These are phyloP conservation scores for Halictus ligatus DNA, from an alignment of 2,888 invertebrate genomes.

Conservation along the genomic window DNA sequence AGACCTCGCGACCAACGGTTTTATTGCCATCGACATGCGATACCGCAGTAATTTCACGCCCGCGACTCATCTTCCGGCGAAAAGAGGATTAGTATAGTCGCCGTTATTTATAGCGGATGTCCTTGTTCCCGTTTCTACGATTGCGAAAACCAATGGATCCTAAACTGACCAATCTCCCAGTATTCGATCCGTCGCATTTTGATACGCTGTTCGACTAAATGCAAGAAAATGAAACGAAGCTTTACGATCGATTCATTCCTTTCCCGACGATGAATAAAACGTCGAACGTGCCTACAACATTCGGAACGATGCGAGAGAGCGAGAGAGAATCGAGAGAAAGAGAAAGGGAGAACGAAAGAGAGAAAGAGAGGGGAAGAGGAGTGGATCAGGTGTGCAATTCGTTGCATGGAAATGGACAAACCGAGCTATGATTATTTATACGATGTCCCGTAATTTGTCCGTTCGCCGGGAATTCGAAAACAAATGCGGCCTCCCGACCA, in stretches of 20 bases:
- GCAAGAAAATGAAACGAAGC: constrained; percentile 19
- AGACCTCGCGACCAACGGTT: constrained; percentile 16
- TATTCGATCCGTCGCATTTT: not conserved
- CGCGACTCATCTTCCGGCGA: constrained; percentile 18
- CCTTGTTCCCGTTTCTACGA: not conserved
- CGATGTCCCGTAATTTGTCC: constrained; percentile 37
- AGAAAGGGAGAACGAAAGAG: not conserved
- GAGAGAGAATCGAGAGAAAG: not conserved
- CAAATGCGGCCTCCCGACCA: not conserved
- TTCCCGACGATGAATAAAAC: constrained; percentile 52
- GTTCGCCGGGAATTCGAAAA: constrained; percentile 15
- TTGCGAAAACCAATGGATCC: not conserved
- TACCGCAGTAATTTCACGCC: constrained; percentile 25
- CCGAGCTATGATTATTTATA: constrained; percentile 60
- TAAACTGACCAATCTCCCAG: constrained; percentile 7
- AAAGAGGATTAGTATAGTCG: constrained; percentile 25
- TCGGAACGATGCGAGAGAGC: not conserved
- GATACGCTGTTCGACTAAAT: not conserved
- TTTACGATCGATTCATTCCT: constrained; percentile 46
- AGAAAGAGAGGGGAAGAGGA: not conserved
- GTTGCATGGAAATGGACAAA: constrained; percentile 57
- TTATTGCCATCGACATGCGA: constrained; percentile 49
- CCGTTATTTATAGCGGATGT: constrained; percentile 24
- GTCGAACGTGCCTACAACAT: constrained; percentile 29
- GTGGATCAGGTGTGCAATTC: constrained; percentile 60